Conservation (phyloP, 2,113 vertebrate species). For the Lepus timidus region DNA sequence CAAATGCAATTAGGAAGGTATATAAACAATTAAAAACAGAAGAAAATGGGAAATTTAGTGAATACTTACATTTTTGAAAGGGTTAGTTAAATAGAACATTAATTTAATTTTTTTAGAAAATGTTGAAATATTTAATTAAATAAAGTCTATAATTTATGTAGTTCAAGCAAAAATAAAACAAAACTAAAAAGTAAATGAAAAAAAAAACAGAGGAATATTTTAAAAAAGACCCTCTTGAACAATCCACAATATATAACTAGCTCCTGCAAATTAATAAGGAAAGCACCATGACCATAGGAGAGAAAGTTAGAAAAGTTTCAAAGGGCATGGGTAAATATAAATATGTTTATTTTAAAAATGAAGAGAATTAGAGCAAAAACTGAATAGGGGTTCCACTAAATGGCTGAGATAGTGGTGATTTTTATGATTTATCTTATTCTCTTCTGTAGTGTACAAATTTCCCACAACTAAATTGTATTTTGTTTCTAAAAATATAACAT, state of each 20-base stretch:
- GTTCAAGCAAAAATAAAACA: constrained; percentile 49
- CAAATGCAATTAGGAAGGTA: constrained; percentile 18
- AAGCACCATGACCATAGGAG: background rate
- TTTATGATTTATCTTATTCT: constrained; percentile 33
- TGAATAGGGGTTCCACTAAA: background rate
- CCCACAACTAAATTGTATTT: background rate
- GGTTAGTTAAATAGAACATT: background rate
- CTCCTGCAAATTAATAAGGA: constrained; percentile 25
- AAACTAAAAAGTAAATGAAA: background rate
- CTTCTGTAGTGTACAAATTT: background rate
- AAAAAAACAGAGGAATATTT: background rate
- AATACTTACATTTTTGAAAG: background rate
- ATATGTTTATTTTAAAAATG: background rate
- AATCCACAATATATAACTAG: background rate
- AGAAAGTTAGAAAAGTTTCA: background rate
- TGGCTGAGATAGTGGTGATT: background rate
- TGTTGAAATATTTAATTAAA: background rate
- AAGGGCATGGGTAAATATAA: background rate
- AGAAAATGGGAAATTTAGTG: background rate
- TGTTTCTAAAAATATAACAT: background rate
- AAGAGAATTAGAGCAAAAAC: constrained; percentile 16
- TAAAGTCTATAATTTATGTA: background rate
- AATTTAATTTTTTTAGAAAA: background rate
- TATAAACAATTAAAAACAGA: background rate
- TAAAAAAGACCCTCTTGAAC: background rate